A percentile compares a stretch with the other conserved stretches of the same genome.
These are phyloP conservation scores for Lagodon rhomboides DNA, from an alignment of 2,797 vertebrate species.

Conservation along the genomic window DNA sequence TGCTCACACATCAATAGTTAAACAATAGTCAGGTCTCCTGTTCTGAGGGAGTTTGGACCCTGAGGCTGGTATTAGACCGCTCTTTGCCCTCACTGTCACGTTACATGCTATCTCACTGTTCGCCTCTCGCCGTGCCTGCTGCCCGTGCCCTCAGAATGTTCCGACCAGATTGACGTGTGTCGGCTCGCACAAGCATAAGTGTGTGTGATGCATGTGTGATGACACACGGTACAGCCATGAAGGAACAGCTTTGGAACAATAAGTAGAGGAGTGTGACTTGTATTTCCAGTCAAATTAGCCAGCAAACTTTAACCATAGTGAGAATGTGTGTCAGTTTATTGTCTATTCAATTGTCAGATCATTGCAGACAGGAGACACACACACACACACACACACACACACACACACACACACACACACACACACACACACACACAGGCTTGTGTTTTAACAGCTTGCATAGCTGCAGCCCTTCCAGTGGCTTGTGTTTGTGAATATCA, in stretches of 20 bases:
- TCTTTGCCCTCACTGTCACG: conserved; percentile 23
- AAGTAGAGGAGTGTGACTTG: conserved; percentile 32
- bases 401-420: neutral
- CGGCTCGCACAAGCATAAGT: neutral
- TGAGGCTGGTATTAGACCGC: conserved; percentile 11
- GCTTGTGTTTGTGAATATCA: conserved; percentile 44
- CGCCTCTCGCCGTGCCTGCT: neutral
- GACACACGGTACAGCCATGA: conserved; percentile 3
- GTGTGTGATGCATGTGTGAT: neutral
- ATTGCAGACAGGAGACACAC: neutral
- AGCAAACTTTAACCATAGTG: neutral
- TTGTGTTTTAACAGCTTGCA: conserved; percentile 58
- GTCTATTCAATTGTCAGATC: conserved; percentile 11
- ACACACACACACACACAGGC: conserved; percentile 3
- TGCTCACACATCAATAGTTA: conserved; percentile 31
- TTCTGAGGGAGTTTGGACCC: conserved; percentile 46
- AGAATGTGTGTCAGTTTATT: neutral
- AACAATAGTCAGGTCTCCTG: conserved; percentile 13
- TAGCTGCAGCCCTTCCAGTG: conserved; percentile 16
- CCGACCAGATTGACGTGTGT: neutral
- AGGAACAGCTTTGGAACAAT: neutral
- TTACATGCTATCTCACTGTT: conserved; percentile 21
- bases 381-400: neutral
- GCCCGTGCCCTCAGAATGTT: conserved; percentile 27
- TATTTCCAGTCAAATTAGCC: neutral